These are phyloP conservation scores for Oncorhynchus masou DNA, from an alignment of 2,113 vertebrate species.

Conservation along the genomic window DNA sequence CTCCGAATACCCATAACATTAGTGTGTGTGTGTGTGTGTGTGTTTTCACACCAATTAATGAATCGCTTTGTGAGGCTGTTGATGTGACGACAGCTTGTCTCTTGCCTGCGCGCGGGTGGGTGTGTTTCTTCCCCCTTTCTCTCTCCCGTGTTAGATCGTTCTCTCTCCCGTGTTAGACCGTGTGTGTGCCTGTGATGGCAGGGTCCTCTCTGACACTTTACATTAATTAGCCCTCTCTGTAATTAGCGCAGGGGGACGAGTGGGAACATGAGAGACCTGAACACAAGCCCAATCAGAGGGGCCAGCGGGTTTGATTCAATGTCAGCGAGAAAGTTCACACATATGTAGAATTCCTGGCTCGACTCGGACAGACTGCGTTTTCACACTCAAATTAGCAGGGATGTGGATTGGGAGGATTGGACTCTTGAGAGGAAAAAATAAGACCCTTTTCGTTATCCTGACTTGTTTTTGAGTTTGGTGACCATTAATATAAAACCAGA, in stretches of 20 bases:
- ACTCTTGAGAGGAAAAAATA: too few species aligned
- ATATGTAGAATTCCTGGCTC: conserved; percentile 1
- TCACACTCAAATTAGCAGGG: conserved; percentile 37
- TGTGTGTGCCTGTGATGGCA: conserved; percentile 43
- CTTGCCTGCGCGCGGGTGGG: conserved; percentile 26
- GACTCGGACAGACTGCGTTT: conserved; percentile 11
- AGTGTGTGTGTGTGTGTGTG: conserved; percentile 6
- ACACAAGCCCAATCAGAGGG: conserved; percentile 50
- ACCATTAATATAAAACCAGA: conserved; percentile 33
- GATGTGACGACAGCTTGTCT: conserved; percentile 70
- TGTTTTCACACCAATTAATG: conserved; percentile 76
- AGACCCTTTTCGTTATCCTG: too few species aligned
- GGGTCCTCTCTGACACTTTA: conserved; percentile 41
- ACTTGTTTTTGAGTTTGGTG: conserved; percentile 17
- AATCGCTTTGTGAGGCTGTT: conserved; percentile 66
- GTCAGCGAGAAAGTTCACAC: conserved; percentile 54
- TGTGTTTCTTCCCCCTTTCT: conserved; percentile 4
- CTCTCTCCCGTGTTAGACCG: not conserved
- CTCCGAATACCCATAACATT: conserved; percentile 57
- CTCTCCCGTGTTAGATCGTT: not conserved
- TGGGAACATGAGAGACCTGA: conserved; percentile 21
- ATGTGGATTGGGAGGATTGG: conserved; percentile 29
- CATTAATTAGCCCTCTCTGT: conserved; percentile 59
- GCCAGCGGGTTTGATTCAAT: conserved; percentile 11
- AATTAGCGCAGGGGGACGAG: conserved; percentile 58